These are phyloP conservation scores for Perdita meconis DNA, from an alignment of 2,888 invertebrate species.

Conservation along the genomic window DNA sequence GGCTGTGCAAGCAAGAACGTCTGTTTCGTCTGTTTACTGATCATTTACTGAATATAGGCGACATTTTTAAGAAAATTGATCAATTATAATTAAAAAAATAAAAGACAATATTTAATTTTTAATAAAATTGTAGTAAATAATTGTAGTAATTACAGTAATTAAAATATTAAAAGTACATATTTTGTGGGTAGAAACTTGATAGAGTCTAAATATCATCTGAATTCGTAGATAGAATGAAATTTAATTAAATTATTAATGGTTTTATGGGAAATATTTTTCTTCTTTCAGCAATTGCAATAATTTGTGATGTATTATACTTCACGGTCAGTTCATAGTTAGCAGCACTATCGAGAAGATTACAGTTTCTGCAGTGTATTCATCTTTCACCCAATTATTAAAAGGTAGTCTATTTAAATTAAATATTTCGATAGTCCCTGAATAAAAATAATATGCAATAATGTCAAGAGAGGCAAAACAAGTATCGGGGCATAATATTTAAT, in stretches of 20 bases:
- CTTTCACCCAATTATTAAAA: neutral
- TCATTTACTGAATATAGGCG: constrained; percentile 1
- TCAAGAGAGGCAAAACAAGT: neutral
- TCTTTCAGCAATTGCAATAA: neutral
- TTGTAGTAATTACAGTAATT: neutral
- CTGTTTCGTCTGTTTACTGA: too few relatives aligned
- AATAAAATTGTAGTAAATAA: neutral
- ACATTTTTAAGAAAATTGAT: neutral
- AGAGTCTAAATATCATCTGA: too few relatives aligned
- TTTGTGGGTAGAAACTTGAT: too few relatives aligned
- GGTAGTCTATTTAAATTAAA: neutral
- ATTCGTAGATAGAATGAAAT: too few relatives aligned
- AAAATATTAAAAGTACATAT: too few relatives aligned
- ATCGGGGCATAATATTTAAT: neutral
- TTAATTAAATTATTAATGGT: too few relatives aligned
- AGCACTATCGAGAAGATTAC: constrained; percentile 21
- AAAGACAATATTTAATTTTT: neutral
- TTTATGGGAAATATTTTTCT: neutral
- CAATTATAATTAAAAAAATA: neutral
- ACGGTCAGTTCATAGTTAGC: constrained; percentile 27
- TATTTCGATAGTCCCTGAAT: neutral
- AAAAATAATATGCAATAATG: too few relatives aligned
- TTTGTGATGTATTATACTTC: too few relatives aligned
- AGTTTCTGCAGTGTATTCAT: neutral
- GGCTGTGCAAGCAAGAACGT: too few relatives aligned